Evolutionary conservation across 2,888 invertebrate genomes (phyloP).

Genomic region (Julus scandinavius): DNA sequence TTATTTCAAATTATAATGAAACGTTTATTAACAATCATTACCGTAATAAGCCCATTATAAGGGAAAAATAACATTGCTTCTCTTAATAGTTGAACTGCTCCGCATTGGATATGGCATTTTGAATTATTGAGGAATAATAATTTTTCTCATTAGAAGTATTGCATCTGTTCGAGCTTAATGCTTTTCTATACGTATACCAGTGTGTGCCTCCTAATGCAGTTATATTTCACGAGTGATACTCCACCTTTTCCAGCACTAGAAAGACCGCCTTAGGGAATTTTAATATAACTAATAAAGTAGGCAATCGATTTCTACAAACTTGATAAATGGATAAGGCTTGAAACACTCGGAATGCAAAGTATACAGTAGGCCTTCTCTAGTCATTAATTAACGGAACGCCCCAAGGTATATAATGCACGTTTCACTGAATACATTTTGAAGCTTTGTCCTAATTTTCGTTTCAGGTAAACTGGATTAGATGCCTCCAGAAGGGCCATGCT

Average conservation of each 20-base stretch:
- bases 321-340: constrained; percentile 37
- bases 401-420: constrained; percentile 43
- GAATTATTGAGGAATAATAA: constrained; percentile 44
- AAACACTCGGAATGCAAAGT: constrained; percentile 33
- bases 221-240: constrained; percentile 40
- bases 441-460: constrained; percentile 37
- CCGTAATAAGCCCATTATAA: constrained; percentile 12
- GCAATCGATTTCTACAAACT: constrained; percentile 45
- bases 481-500: not conserved
- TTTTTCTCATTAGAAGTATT: constrained; percentile 42
- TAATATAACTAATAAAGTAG: constrained; percentile 46
- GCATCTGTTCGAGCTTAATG: constrained; percentile 24
- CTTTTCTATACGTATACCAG: not conserved
- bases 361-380: constrained; percentile 27
- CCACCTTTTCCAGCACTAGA: constrained; percentile 34
- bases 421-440: constrained; percentile 15
- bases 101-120: constrained; percentile 20
- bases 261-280: constrained; percentile 39
- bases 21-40: constrained; percentile 46
- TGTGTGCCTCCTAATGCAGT: constrained; percentile 34
- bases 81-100: not conserved
- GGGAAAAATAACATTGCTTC: constrained; percentile 10
- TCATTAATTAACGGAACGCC: constrained; percentile 36
- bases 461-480: constrained; percentile 41
- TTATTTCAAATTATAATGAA: constrained; percentile 34